Base-by-base conservation (phyloP, 2,113 vertebrate species). In the Orcinus orca region DNA sequence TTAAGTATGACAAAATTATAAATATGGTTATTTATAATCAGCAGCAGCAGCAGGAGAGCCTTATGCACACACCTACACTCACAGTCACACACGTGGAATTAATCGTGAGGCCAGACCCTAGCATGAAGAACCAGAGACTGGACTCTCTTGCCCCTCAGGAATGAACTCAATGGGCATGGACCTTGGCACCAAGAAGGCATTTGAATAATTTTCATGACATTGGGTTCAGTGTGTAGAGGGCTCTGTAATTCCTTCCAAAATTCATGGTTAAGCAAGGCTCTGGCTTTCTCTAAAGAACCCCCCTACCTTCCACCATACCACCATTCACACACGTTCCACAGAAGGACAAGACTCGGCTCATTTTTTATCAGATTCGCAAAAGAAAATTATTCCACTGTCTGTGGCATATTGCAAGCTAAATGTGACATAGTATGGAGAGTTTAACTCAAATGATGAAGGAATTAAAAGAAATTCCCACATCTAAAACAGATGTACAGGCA, bases 401-500 rank as follows among this genome's bases (percentile, higher is more conserved):
- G 70, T 87, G 96, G 89, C 90, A 85, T 96, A 53, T 82, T 65
- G 58, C 60, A 96, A 87, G 67, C 71, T 90, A 25, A 53, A 7
- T 86, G 73, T 96, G 90, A 93, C 87, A 85, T 91, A 86, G 74
- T 77, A 58, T 81, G 86, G 79, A 95, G 95, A 95, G 60, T 97
- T 97, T 88, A 97, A 95, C 77, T 94, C 88, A 89, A 90, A 85
- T 85, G 93, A 92, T 5, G 53, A 97, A 97, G 90, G 93, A 97
- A 96, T 96, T 94, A 17, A 5, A 55, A 83, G 74, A 90, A 82
- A 96, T 38, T 53, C 88, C 60, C 92, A 96, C 95, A 96, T 96
- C 90, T 97, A 95, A 97, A 97, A 95, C 95, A 98, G 97, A 98
- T 97, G 94, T 97, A 95, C 41, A 90, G 65, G 68, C 96, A 90